Percentiles rank a stretch among this genome's conserved stretches.
Conservation (phyloP, 2,113 vertebrate genomes). For the Rhombomys opimus region DNA sequence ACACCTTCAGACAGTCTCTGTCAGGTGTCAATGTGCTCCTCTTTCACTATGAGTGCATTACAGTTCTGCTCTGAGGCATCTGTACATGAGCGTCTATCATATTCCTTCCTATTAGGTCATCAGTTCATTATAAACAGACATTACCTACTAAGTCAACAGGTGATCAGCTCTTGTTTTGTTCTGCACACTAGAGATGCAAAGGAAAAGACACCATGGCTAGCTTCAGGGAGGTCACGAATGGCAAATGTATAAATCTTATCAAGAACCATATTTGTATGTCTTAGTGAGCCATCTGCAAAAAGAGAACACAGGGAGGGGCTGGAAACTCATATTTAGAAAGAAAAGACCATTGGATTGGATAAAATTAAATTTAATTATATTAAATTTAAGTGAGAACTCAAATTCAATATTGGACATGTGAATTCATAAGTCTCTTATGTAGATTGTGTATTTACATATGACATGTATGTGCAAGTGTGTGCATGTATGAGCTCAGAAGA, state of each 20-base stretch:
- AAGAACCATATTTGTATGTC: background rate
- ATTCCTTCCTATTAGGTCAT: background rate
- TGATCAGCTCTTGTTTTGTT: background rate
- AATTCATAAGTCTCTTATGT: background rate
- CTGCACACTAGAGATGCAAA: background rate
- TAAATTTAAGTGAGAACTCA: conserved; percentile 38
- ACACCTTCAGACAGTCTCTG: background rate
- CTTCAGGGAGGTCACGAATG: background rate
- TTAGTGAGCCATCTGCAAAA: background rate
- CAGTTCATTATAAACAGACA: background rate
- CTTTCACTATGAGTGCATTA: background rate
- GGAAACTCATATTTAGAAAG: background rate
- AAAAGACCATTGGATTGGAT: background rate
- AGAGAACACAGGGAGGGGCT: background rate
- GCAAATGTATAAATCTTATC: background rate
- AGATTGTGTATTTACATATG: background rate
- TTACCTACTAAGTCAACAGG: background rate
- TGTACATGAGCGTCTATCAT: background rate
- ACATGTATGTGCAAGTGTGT: background rate
- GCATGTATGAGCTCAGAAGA: background rate
- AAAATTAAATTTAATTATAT: background rate
- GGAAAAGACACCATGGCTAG: background rate
- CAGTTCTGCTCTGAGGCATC: background rate
- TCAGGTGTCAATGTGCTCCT: background rate
- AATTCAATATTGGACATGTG: conserved; percentile 13